Evolutionary conservation across 2,113 vertebrate genomes (phyloP).

Genomic region (Empidonax traillii): DNA sequence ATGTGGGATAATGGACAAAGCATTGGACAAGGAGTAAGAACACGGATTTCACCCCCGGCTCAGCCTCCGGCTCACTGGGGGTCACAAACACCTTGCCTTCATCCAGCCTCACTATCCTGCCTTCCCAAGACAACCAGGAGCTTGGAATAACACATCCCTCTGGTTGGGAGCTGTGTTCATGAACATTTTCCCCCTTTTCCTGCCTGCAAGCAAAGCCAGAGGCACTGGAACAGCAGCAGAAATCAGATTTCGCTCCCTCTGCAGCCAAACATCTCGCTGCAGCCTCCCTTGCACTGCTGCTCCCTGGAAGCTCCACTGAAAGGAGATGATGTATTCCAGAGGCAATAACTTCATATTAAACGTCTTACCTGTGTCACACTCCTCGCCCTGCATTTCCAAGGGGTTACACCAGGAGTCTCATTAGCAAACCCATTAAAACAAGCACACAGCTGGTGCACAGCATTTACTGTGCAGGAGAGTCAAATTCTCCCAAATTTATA

Average conservation of each 20-base stretch:
- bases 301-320: background rate
- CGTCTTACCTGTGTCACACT: background rate
- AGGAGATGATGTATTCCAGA: background rate
- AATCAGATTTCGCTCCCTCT: background rate
- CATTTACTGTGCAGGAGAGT: slow-evolving; percentile 7
- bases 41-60: rapidly evolving
- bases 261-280: background rate
- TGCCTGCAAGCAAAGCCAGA: background rate
- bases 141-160: background rate
- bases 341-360: background rate
- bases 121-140: background rate
- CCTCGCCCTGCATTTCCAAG: background rate
- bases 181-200: background rate
- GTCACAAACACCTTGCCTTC: background rate
- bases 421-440: slow-evolving; percentile 46
- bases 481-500: slow-evolving; percentile 44
- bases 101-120: background rate
- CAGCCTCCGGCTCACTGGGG: background rate
- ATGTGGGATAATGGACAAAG: rapidly evolving
- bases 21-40: no score
- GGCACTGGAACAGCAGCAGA: background rate
- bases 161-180: background rate
- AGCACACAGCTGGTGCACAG: slow-evolving; percentile 40
- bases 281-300: background rate
- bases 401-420: slow-evolving; percentile 22